A percentile compares a stretch with the other conserved stretches of the same genome.
Conservation (phyloP, 2,113 vertebrate species). For the Aspiorhynchus laticeps region DNA sequence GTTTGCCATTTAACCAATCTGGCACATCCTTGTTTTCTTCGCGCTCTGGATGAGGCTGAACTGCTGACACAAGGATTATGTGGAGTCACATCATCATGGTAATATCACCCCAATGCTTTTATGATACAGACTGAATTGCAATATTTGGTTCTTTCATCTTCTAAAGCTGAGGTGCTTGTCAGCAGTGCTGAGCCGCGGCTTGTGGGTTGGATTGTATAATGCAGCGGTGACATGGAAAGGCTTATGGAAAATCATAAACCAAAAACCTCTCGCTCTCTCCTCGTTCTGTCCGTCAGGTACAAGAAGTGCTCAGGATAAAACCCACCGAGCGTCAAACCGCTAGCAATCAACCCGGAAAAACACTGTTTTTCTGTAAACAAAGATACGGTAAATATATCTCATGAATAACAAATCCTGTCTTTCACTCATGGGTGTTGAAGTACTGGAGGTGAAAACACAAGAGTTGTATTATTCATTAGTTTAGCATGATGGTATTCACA, state of each 20-base stretch:
- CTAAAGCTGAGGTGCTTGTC: slow-evolving; percentile 12
- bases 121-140: background rate
- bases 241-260: slow-evolving; percentile 26
- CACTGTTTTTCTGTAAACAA: background rate
- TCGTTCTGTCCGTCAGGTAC: slow-evolving; percentile 13
- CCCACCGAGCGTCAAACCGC: background rate
- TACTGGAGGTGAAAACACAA: too few relatives aligned
- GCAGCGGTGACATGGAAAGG: slow-evolving; percentile 16
- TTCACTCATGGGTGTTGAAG: too few relatives aligned
- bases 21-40: background rate
- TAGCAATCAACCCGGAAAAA: background rate
- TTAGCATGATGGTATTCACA: too few relatives aligned
- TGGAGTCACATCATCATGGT: background rate
- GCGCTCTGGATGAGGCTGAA: background rate
- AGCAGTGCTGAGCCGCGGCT: slow-evolving; percentile 15
- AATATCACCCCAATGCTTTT: slow-evolving; percentile 27
- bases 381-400: background rate
- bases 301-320: slow-evolving; percentile 11
- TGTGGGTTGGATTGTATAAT: slow-evolving; percentile 29
- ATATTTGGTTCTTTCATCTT: slow-evolving; percentile 14
- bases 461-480: too few relatives aligned
- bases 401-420: too few relatives aligned
- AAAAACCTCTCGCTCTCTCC: slow-evolving; percentile 9
- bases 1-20: background rate
- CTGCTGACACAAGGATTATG: slow-evolving; percentile 35